Evolutionary conservation across 2,113 vertebrate genomes (phyloP), one percentile per base, ranked within the genome.

Genomic region (Brachypteracias leptosomus): DNA sequence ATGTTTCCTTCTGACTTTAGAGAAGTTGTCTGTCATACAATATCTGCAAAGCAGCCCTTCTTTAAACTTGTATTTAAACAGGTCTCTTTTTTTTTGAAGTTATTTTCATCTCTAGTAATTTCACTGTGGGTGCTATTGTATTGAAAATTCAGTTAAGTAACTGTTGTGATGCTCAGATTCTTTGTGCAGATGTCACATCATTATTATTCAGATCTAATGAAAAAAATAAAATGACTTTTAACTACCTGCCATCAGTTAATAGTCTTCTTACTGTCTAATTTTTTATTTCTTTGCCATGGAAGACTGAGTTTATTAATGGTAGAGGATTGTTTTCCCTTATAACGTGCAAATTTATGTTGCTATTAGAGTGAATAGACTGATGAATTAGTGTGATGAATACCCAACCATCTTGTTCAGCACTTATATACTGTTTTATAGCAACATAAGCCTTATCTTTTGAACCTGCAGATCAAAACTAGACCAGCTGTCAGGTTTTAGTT

Each of bases 41-140:
- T 67, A 8, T 52, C 59, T 87, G 16, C 16, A 29, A 63, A 75
- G 16, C 4, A 46, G 3, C 13, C 13, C 13, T 81, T 12, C 17
- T 70, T 78, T 68, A 79, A 61, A 65, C 2, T n/a, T 49, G 13
- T 5, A 15, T 54, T 78, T 55, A 36, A 92, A 61, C 2, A 21
- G 2, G 5, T n/a, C 14, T 16, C 15, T 42, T 71, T 57, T 54
- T 4, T 2, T 4, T 31, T 18, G 10, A 47, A 63, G 12, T 16
- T 42, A 35, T 81, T 88, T 91, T 89, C 2, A 29, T 76, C 18
- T 66, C 54, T 25, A 19, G 13, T 38, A 79, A 46, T 70, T 55
- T 78, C 42, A 49, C 44, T 65, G 13, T 61, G 3, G 33, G 1
- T 0, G 0, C 89, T 31, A 40, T 35, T 57, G 11, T 35, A 31